phyloP scores from a whole-genome alignment of 2,888 invertebrate species.

The Mimachlamys varia region DNA sequence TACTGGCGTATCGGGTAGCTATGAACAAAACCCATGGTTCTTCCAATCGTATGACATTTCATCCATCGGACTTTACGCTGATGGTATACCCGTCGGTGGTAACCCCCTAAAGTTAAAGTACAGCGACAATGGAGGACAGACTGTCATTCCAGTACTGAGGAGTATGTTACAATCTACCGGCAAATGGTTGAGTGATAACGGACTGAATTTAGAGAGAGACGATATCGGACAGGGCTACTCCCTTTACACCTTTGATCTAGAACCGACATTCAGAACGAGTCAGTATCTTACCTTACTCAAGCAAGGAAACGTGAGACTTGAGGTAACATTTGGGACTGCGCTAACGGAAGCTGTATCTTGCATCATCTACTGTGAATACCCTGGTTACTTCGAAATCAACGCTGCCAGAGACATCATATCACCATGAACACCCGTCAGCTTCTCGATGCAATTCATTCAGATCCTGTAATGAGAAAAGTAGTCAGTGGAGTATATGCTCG shows the following conservation, averaged over 20 bases:
- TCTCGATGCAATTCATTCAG: slow-evolving; percentile 41
- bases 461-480: slow-evolving; percentile 29
- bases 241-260: slow-evolving; percentile 43
- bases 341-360: slow-evolving; percentile 27
- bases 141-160: slow-evolving; percentile 46
- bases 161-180: slow-evolving; percentile 46
- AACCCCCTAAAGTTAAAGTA: too few species aligned
- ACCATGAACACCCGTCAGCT: slow-evolving; percentile 39
- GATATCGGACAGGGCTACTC: slow-evolving; percentile 38
- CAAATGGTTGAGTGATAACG: slow-evolving; percentile 52
- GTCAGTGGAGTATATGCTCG: slow-evolving; percentile 38
- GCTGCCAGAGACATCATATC: slow-evolving; percentile 38
- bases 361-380: slow-evolving; percentile 38
- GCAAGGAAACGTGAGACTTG: slow-evolving; percentile 48
- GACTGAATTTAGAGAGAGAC: slow-evolving; percentile 41
- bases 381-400: slow-evolving; percentile 40
- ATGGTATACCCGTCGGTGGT: slow-evolving; percentile 53
- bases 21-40: slow-evolving; percentile 55
- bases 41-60: slow-evolving; percentile 53
- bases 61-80: slow-evolving; percentile 50
- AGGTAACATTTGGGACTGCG: slow-evolving; percentile 40
- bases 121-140: slow-evolving; percentile 34
- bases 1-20: slow-evolving; percentile 49
- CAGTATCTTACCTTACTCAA: slow-evolving; percentile 41
- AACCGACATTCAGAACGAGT: slow-evolving; percentile 39